Percentiles rank a stretch among this genome's conserved stretches.
Conservation (phyloP, 2,797 vertebrate genomes). For the Rhinogobio ventralis region DNA sequence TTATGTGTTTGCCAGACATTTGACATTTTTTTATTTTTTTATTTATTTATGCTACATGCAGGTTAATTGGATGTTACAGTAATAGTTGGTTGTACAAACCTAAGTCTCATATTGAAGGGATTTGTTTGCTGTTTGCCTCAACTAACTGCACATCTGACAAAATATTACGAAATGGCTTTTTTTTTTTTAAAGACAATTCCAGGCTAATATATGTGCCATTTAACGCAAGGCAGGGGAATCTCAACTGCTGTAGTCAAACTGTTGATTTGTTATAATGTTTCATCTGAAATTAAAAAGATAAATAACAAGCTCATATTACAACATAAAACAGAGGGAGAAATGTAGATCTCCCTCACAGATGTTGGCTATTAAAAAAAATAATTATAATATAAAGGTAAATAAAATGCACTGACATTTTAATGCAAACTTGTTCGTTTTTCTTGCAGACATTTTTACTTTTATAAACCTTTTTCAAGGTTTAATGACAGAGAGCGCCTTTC, state of each 20-base stretch:
- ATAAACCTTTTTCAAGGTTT: neutral
- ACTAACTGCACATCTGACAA: neutral
- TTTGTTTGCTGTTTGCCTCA: neutral
- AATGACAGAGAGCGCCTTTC: neutral
- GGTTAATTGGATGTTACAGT: neutral
- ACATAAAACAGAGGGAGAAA: neutral
- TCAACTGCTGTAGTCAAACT: neutral
- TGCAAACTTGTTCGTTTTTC: neutral
- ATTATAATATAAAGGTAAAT: too few relatives aligned
- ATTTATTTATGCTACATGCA: too few relatives aligned
- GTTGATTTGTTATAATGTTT: neutral
- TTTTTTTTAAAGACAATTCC: too few relatives aligned
- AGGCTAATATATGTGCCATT: neutral
- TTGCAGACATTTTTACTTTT: neutral
- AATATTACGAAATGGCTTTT: neutral
- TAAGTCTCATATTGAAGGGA: neutral
- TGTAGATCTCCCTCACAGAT: neutral
- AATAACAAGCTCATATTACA: too few relatives aligned
- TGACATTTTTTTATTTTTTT: neutral
- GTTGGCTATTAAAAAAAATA: neutral
- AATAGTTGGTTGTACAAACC: neutral
- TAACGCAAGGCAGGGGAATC: neutral
- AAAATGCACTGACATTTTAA: neutral
- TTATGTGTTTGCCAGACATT: neutral
- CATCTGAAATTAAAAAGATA: neutral